A percentile compares a stretch with the other conserved stretches of the same genome.
Conservation (phyloP, 2,113 vertebrate genomes). For the Haemorhous mexicanus region DNA sequence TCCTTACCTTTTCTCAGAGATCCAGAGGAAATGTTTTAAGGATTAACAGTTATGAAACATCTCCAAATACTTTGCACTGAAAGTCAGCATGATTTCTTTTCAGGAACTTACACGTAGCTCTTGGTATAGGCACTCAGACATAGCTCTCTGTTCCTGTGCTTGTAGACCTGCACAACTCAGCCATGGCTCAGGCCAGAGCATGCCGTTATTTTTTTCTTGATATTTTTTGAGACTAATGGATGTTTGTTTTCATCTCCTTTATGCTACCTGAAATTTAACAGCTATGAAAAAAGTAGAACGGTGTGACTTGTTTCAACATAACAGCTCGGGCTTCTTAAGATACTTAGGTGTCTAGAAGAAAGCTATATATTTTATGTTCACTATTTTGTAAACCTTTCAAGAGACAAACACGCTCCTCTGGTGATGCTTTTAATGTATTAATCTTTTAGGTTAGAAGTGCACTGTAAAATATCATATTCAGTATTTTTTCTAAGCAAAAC, state of each 20-base stretch:
- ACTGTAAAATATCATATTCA: not conserved
- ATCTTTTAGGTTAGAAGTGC: not conserved
- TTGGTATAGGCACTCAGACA: not conserved
- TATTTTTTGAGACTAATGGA: not conserved
- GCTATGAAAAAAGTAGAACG: not conserved
- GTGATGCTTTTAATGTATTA: not conserved
- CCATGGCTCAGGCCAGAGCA: not conserved
- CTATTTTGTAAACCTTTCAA: not conserved
- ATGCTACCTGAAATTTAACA: not conserved
- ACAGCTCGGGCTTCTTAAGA: not conserved
- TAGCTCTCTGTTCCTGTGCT: accelerated
- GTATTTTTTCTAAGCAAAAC: not conserved
- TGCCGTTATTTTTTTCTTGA: not conserved
- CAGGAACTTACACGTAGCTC: not conserved
- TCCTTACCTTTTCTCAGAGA: not conserved
- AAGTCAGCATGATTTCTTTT: not conserved
- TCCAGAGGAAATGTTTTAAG: not conserved
- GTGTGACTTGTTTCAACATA: not conserved
- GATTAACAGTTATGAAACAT: not conserved
- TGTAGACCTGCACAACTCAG: not conserved
- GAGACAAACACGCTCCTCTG: not conserved
- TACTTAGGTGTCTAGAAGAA: not conserved
- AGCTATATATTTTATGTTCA: not conserved
- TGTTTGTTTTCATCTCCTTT: not conserved
- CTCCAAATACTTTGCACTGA: not conserved